Conservation (phyloP, 1,140 invertebrate genomes). For the Ips nitidus region DNA sequence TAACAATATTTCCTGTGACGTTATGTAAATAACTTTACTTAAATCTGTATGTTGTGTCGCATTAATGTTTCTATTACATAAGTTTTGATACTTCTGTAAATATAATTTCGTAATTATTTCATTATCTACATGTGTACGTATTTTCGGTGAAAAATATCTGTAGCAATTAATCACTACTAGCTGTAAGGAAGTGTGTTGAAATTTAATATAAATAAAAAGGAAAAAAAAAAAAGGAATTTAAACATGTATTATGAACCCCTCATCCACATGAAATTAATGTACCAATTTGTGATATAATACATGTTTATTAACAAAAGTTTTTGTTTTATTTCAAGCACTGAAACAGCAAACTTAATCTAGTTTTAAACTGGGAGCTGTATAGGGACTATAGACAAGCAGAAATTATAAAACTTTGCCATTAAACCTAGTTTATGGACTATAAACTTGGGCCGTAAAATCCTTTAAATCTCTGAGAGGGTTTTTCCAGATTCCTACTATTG, state of each 20-base stretch:
- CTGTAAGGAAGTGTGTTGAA: background rate
- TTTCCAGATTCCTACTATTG: background rate
- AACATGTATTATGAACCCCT: background rate
- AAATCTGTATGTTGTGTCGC: no score
- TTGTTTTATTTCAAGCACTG: background rate
- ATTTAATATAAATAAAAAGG: no score
- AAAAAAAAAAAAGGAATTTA: background rate
- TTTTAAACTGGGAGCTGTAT: background rate
- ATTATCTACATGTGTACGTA: conserved; percentile 1
- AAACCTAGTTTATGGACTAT: conserved; percentile 15
- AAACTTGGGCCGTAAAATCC: conserved; percentile 16
- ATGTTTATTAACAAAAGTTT: conserved; percentile 1
- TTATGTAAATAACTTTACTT: no score
- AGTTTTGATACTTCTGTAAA: conserved; percentile 11
- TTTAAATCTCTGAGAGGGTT: conserved; percentile 19
- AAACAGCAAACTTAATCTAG: background rate
- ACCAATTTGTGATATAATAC: background rate
- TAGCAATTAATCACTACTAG: background rate
- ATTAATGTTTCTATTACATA: background rate
- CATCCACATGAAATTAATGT: background rate
- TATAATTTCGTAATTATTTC: conserved; percentile 1
- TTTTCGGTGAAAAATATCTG: conserved; percentile 1
- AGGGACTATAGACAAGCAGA: conserved; percentile 6
- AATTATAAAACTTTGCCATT: conserved; percentile 20
- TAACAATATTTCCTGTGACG: no score